These are phyloP conservation scores for Caenorhabditis latens DNA, from an alignment of 1,140 invertebrate genomes.

Conservation along the genomic window DNA sequence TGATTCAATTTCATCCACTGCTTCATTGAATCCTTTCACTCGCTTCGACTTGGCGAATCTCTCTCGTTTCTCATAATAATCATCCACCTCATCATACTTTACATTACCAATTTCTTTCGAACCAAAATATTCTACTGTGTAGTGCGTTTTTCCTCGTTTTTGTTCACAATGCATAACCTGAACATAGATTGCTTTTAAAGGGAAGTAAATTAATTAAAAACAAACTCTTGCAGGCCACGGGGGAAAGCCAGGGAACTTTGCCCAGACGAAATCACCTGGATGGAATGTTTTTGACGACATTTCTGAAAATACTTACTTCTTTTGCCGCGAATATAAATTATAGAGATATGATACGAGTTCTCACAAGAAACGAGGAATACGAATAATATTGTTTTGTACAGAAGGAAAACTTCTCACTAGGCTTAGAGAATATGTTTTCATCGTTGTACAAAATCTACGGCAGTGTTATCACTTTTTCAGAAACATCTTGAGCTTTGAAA, in stretches of 20 bases:
- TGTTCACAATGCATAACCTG: neutral
- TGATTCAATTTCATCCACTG: slow-evolving; percentile 7
- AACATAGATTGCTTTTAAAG: neutral
- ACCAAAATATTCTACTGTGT: slow-evolving; percentile 17
- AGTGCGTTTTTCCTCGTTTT: slow-evolving; percentile 17
- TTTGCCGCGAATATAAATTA: too few relatives aligned
- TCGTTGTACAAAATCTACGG: too few relatives aligned
- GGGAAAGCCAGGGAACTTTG: slow-evolving; percentile 29
- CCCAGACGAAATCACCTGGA: slow-evolving; percentile 2
- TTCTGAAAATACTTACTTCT: neutral
- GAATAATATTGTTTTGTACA: too few relatives aligned
- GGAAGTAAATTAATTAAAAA: neutral
- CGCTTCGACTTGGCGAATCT: slow-evolving; percentile 37
- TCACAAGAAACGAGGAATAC: too few relatives aligned
- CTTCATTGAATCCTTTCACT: slow-evolving; percentile 18
- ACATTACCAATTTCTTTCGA: neutral
- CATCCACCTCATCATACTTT: slow-evolving; percentile 7
- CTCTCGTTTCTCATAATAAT: slow-evolving; percentile 35
- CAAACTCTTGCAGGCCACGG: slow-evolving; percentile 14
- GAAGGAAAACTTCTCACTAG: too few relatives aligned
- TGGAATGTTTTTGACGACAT: slow-evolving; percentile 31
- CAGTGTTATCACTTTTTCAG: too few relatives aligned
- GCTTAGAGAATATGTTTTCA: too few relatives aligned
- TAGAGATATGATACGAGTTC: too few relatives aligned
- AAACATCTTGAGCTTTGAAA: too few relatives aligned